Percentiles rank a stretch among this genome's conserved stretches.
phyloP scores from a whole-genome alignment of 2,797 vertebrate genomes.

The Macrochelys suwanniensis region DNA sequence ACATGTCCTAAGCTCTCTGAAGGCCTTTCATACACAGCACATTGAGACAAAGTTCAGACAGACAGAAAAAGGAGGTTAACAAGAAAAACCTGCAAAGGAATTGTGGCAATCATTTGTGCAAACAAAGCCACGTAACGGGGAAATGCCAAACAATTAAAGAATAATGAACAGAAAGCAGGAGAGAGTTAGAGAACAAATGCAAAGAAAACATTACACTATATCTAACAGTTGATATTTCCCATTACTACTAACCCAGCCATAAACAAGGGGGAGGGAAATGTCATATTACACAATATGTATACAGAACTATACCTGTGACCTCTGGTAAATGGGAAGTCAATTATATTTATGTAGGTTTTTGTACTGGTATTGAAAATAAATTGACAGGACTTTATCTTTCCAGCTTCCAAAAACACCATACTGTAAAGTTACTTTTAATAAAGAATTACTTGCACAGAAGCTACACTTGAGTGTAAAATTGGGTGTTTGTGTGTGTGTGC shows the following conservation, averaged over 20 bases:
- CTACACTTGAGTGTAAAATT: neutral
- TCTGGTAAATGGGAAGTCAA: constrained; percentile 16
- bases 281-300: neutral
- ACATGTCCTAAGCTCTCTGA: constrained; percentile 79
- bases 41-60: constrained; percentile 73
- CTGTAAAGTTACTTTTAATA: neutral
- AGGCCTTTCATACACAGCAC: constrained; percentile 65
- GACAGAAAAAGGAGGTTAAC: constrained; percentile 59
- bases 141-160: constrained; percentile 83
- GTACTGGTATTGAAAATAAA: constrained; percentile 17
- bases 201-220: constrained; percentile 48
- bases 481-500: neutral
- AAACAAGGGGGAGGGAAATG: constrained; percentile 38
- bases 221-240: constrained; percentile 16
- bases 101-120: constrained; percentile 72
- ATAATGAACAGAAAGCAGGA: constrained; percentile 80
- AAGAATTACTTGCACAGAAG: rapidly evolving
- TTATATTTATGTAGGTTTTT: neutral
- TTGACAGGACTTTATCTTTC: neutral
- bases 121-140: constrained; percentile 75
- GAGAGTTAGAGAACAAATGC: constrained; percentile 51
- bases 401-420: neutral
- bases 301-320: neutral
- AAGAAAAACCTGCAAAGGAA: constrained; percentile 54
- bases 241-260: constrained; percentile 5